phyloP scores from a whole-genome alignment of 2,797 vertebrate species.

The Arrhamphus sclerolepis region DNA sequence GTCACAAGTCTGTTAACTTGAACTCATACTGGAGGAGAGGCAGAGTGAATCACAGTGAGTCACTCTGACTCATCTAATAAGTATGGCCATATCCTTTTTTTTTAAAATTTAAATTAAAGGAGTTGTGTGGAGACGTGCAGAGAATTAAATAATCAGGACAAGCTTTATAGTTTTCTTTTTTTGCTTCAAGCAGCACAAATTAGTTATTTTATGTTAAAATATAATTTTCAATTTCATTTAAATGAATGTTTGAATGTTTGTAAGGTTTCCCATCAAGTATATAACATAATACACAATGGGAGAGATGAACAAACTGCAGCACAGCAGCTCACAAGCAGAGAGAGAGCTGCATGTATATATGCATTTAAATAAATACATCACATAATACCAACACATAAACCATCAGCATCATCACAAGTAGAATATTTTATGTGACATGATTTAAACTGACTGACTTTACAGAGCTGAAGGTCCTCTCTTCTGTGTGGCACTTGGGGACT shows the following conservation, averaged over 20 bases:
- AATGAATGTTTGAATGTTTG: no score
- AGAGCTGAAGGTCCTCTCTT: constrained; percentile 87
- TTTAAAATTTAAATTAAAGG: constrained; percentile 11
- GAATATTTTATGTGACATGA: not conserved
- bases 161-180: not conserved
- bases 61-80: constrained; percentile 50
- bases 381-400: no score
- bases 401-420: no score
- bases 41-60: constrained; percentile 59
- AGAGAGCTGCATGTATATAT: no score
- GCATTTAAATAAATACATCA: no score
- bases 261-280: no score
- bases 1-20: constrained; percentile 33
- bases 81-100: constrained; percentile 6
- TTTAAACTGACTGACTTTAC: constrained; percentile 81
- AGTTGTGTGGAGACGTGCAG: not conserved
- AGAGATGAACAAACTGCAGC: no score
- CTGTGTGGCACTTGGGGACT: constrained; percentile 83
- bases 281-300: no score
- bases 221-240: no score
- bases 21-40: constrained; percentile 37
- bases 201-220: no score
- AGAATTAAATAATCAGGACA: constrained; percentile 1
- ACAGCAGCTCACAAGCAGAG: no score
- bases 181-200: no score